Evolutionary conservation across 2,797 vertebrate genomes (phyloP).

Genomic region (Discoglossus pictus): DNA sequence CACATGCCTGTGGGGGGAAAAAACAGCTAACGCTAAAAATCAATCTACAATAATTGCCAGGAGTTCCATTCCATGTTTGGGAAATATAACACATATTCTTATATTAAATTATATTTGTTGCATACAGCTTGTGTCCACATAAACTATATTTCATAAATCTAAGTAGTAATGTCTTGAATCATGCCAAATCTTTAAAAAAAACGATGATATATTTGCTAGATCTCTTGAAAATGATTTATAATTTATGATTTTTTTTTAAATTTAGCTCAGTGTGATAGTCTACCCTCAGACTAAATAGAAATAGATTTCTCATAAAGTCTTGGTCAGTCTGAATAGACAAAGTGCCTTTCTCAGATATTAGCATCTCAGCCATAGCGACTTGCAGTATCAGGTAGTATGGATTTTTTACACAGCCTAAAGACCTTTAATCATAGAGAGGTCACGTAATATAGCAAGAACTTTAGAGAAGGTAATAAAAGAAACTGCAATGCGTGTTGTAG

Average conservation of each 20-base stretch:
- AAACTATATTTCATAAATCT: too few species aligned
- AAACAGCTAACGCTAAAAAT: too few species aligned
- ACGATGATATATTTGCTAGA: not conserved
- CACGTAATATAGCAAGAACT: constrained; percentile 46
- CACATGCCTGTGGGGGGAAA: too few species aligned
- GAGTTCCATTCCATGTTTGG: too few species aligned
- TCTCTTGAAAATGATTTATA: constrained; percentile 8
- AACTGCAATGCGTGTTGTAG: constrained; percentile 32
- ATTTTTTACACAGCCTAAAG: constrained; percentile 49
- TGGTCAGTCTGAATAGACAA: not conserved
- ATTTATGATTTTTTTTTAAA: constrained; percentile 9
- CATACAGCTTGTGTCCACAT: too few species aligned
- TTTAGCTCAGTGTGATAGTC: constrained; percentile 5
- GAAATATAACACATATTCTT: too few species aligned
- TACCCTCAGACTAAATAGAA: not conserved
- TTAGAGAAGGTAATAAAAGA: constrained; percentile 46
- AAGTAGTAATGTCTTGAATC: too few species aligned
- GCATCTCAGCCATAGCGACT: constrained; percentile 5
- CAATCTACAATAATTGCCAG: too few species aligned
- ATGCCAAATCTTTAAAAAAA: too few species aligned
- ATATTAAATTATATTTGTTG: too few species aligned
- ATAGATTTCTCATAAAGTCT: constrained; percentile 22
- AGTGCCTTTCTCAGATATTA: constrained; percentile 18
- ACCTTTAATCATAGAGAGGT: constrained; percentile 52
- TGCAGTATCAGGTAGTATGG: constrained; percentile 40